phyloP scores from a whole-genome alignment of 2,888 invertebrate genomes.

The Cyaniris semiargus region DNA sequence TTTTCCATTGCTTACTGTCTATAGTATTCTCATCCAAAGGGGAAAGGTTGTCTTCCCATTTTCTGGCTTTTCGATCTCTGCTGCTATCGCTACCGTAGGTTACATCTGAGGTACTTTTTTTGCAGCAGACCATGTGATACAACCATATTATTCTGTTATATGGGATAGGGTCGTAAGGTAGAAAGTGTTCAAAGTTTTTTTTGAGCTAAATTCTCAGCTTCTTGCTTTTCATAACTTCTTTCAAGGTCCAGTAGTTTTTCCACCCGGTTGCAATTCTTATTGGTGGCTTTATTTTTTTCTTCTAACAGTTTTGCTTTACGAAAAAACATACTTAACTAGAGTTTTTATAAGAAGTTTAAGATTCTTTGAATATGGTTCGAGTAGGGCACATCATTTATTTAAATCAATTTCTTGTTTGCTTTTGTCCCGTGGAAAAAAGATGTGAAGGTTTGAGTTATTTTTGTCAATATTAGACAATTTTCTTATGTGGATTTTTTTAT shows the following conservation, averaged over 20 bases:
- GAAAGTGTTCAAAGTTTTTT: background rate
- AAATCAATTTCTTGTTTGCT: background rate
- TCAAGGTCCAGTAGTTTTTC: background rate
- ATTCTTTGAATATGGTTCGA: background rate
- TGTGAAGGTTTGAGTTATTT: slow-evolving; percentile 2
- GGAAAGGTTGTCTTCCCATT: background rate
- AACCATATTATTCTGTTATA: background rate
- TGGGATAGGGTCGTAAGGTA: background rate
- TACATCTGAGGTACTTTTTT: background rate
- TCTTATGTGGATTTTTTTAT: slow-evolving; percentile 13
- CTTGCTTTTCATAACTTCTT: background rate
- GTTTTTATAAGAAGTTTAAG: background rate
- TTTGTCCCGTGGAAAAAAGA: background rate
- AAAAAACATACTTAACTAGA: background rate
- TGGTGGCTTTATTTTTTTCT: background rate
- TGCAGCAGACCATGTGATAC: background rate
- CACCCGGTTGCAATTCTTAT: background rate
- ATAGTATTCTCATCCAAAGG: background rate
- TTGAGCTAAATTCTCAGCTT: background rate
- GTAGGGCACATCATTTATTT: background rate
- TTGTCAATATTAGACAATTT: background rate
- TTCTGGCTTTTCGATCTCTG: background rate
- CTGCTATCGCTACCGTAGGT: background rate
- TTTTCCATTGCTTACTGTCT: background rate
- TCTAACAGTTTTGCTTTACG: background rate